Percentiles rank a stretch among this genome's conserved stretches.
These are phyloP conservation scores for Drosophila repletoides DNA, from an alignment of 1,140 invertebrate genomes.

Conservation along the genomic window DNA sequence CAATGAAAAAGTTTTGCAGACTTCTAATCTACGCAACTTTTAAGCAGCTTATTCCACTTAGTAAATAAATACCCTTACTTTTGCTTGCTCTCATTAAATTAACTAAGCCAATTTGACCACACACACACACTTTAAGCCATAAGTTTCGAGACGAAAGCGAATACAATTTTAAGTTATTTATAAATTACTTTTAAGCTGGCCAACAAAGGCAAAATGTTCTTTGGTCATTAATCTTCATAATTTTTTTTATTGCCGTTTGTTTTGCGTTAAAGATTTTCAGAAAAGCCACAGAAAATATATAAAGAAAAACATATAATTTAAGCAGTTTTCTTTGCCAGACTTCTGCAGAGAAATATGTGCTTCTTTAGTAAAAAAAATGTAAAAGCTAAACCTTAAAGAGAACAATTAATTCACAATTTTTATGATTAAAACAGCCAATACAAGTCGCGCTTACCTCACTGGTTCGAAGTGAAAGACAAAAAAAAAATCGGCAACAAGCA, in stretches of 20 bases:
- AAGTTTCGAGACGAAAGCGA: neutral
- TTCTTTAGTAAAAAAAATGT: too few species aligned
- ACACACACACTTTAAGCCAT: constrained; percentile 29
- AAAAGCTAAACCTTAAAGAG: too few species aligned
- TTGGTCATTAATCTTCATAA: constrained; percentile 67
- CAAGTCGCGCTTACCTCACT: too few species aligned
- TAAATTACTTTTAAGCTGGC: constrained; percentile 20
- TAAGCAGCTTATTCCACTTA: constrained; percentile 56
- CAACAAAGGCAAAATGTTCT: constrained; percentile 29
- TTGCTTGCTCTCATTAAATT: constrained; percentile 5
- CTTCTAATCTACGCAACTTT: constrained; percentile 35
- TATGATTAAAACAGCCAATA: too few species aligned
- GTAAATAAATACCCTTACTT: too few species aligned
- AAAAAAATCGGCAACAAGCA: neutral
- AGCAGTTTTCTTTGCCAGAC: too few species aligned
- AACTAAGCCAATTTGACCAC: constrained; percentile 6
- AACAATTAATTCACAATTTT: too few species aligned
- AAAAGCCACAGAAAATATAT: neutral
- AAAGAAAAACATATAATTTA: neutral
- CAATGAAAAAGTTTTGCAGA: constrained; percentile 34
- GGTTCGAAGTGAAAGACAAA: too few species aligned
- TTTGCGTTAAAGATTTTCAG: neutral
- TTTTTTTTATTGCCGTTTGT: constrained; percentile 47
- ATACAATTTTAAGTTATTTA: constrained; percentile 43
- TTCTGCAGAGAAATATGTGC: too few species aligned